Evolutionary conservation across 2,888 invertebrate species (phyloP).

Genomic region (Scotopteryx bipunctaria): DNA sequence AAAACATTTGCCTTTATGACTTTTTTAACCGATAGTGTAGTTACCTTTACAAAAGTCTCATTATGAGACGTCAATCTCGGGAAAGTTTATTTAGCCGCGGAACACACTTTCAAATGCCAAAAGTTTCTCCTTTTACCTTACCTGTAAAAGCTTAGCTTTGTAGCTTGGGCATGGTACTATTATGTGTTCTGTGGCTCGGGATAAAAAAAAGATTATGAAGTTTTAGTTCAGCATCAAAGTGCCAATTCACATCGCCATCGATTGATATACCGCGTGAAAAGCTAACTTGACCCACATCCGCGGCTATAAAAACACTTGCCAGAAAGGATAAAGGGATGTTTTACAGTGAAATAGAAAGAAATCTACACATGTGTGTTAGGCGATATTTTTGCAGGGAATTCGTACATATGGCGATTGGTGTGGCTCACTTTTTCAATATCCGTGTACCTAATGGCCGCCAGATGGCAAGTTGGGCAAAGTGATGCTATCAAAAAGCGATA

Average conservation of each 20-base stretch:
- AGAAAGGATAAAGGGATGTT: slow-evolving; percentile 12
- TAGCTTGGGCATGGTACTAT: too few species aligned
- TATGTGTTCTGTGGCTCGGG: too few species aligned
- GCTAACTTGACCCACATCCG: slow-evolving; percentile 9
- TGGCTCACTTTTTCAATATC: slow-evolving; percentile 81
- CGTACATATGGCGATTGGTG: slow-evolving; percentile 51
- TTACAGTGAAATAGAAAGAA: slow-evolving; percentile 20
- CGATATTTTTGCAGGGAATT: slow-evolving; percentile 42
- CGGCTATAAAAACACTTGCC: slow-evolving; percentile 8
- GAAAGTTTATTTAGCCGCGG: slow-evolving; percentile 13
- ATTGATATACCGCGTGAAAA: neutral
- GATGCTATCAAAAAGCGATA: slow-evolving; percentile 83
- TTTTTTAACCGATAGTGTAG: slow-evolving; percentile 10
- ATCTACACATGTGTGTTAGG: slow-evolving; percentile 33
- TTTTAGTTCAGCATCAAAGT: too few species aligned
- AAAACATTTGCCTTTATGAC: slow-evolving; percentile 10
- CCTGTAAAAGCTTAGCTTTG: slow-evolving; percentile 11
- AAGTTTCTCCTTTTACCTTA: slow-evolving; percentile 9
- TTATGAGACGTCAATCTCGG: slow-evolving; percentile 24
- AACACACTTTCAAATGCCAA: slow-evolving; percentile 11
- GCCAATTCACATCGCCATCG: neutral
- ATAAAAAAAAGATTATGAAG: too few species aligned
- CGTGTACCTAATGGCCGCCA: slow-evolving; percentile 79
- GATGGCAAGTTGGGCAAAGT: slow-evolving; percentile 82
- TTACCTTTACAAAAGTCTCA: slow-evolving; percentile 19